A percentile compares a stretch with the other conserved stretches of the same genome.
Conservation (phyloP, 2,113 vertebrate genomes). For the Ovis canadensis region DNA sequence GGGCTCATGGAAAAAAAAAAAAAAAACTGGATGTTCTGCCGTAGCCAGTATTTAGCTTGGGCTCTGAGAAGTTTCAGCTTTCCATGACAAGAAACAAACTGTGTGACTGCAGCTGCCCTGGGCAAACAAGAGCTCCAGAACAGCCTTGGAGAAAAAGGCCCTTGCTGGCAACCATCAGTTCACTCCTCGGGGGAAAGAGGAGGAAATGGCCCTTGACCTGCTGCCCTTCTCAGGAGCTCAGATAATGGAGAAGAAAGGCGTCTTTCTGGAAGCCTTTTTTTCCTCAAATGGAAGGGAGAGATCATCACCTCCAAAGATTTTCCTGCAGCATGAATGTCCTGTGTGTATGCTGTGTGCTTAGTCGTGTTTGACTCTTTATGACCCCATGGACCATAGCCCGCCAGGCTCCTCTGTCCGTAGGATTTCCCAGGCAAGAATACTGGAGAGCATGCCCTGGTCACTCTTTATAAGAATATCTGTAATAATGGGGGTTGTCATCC, state of each 20-base stretch:
- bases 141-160: not conserved
- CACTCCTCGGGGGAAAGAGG: not conserved
- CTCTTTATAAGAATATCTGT: not conserved
- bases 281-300: not conserved
- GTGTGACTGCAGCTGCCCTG: constrained; percentile 14
- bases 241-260: not conserved
- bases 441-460: not conserved
- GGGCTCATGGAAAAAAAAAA: not conserved
- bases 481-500: accelerated
- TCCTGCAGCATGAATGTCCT: too few species aligned
- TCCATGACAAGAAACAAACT: constrained; percentile 16
- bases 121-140: not conserved
- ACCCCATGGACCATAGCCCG: not conserved
- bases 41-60: constrained; percentile 39
- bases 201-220: not conserved
- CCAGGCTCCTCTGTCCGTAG: not conserved
- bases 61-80: not conserved
- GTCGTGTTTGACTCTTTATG: not conserved
- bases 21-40: not conserved
- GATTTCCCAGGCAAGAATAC: not conserved
- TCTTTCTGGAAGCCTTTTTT: not conserved
- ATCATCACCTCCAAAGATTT: not conserved
- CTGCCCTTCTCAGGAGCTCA: not conserved
- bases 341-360: not conserved
- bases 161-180: not conserved